Conservation (phyloP, 2,797 vertebrate species). For the Apodemus agrarius region DNA sequence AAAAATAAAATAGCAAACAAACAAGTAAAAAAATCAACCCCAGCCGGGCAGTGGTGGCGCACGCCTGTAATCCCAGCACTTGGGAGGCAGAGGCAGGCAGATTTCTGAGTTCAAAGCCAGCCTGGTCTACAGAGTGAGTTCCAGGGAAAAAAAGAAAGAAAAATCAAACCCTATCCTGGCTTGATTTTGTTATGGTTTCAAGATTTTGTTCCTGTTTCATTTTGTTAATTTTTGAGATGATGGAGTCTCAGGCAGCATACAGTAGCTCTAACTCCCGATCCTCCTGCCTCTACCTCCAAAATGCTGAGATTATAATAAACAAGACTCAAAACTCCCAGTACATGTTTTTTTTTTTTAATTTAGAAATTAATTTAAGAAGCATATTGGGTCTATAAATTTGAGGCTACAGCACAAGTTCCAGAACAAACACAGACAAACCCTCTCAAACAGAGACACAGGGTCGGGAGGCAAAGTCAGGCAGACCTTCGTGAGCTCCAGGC, state of each 20-base stretch:
- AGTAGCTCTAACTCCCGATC: not conserved
- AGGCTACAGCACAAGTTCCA: not conserved
- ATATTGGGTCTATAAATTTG: not conserved
- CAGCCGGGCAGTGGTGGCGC: too few relatives aligned
- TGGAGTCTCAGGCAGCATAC: not conserved
- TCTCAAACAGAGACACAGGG: not conserved
- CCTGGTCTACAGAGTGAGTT: too few relatives aligned
- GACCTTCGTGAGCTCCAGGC: not conserved
- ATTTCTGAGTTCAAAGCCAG: too few relatives aligned
- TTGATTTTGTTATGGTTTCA: not conserved
- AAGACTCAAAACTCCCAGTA: not conserved
- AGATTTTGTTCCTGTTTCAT: not conserved
- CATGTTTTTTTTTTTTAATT: too few relatives aligned
- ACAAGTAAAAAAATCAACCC: not conserved
- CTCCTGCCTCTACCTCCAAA: not conserved
- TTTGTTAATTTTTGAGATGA: not conserved
- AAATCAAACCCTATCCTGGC: not conserved
- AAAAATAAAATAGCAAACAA: not conserved
- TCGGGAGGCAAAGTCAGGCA: not conserved
- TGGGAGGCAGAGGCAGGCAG: too few relatives aligned
- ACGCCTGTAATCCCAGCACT: too few relatives aligned
- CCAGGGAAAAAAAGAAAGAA: too few relatives aligned
- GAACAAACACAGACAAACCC: not conserved
- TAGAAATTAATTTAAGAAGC: not conserved
- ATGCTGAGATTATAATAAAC: not conserved